A percentile compares a stretch with the other conserved stretches of the same genome.
phyloP scores from a whole-genome alignment of 2,113 vertebrate genomes.

The Columba livia region DNA sequence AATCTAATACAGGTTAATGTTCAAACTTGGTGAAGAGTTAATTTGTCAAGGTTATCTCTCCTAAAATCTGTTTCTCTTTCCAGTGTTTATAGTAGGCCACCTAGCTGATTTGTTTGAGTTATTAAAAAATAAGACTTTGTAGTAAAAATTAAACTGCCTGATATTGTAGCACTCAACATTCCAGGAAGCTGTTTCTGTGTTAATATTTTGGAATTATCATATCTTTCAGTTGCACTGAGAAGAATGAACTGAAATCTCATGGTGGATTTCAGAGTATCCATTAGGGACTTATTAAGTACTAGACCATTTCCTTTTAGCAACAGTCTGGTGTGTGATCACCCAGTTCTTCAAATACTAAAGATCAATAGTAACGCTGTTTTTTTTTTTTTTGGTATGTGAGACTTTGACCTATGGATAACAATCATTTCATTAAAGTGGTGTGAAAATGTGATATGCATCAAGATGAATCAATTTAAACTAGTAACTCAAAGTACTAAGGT shows the following conservation, averaged over 20 bases:
- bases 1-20: neutral
- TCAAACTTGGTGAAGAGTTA: rapidly evolving
- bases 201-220: neutral
- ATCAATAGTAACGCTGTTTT: neutral
- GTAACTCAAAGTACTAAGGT: neutral
- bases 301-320: neutral
- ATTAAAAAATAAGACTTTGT: neutral
- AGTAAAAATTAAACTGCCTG: neutral
- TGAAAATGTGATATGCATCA: neutral
- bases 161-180: neutral
- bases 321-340: neutral
- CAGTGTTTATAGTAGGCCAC: neutral
- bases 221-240: neutral
- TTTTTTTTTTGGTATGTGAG: neutral
- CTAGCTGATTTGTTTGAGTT: neutral
- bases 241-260: neutral
- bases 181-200: neutral
- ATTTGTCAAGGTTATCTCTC: neutral
- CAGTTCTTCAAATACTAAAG: neutral
- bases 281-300: neutral
- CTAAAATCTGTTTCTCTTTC: neutral
- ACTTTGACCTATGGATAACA: neutral
- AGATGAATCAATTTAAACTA: neutral
- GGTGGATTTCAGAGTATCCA: neutral
- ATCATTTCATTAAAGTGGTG: neutral